A percentile compares a stretch with the other conserved stretches of the same genome.
These are phyloP conservation scores for Ditylenchus weischeri DNA, from an alignment of 2,888 invertebrate species.

Conservation along the genomic window DNA sequence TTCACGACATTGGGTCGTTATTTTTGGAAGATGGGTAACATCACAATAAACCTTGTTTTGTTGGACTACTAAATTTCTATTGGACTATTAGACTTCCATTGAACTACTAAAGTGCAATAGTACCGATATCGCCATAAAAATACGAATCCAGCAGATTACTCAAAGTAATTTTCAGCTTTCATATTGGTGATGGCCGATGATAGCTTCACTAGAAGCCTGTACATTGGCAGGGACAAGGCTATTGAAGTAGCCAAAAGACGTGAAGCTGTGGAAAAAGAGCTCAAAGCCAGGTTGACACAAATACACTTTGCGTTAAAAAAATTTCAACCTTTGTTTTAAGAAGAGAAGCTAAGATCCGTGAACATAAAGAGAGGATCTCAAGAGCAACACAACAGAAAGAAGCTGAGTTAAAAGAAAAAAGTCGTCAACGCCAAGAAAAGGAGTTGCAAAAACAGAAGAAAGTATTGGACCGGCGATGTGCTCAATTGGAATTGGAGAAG, in stretches of 20 bases:
- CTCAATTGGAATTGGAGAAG: slow-evolving; percentile 38
- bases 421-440: slow-evolving; percentile 27
- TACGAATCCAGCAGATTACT: slow-evolving; percentile 14
- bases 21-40: no score
- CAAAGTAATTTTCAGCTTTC: not conserved
- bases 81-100: no score
- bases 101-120: no score
- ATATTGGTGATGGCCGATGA: slow-evolving; percentile 21
- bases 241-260: slow-evolving; percentile 35
- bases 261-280: slow-evolving; percentile 31
- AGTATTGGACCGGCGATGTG: slow-evolving; percentile 39
- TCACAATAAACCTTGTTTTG: no score
- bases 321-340: slow-evolving; percentile 19
- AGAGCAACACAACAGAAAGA: slow-evolving; percentile 35
- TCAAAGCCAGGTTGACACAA: slow-evolving; percentile 32
- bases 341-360: slow-evolving; percentile 30
- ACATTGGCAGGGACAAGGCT: slow-evolving; percentile 31
- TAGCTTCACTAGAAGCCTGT: slow-evolving; percentile 29
- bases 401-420: slow-evolving; percentile 26
- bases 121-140: not conserved
- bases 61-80: no score
- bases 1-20: no score
- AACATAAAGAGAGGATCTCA: slow-evolving; percentile 26
- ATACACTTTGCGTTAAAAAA: not conserved
- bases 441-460: slow-evolving; percentile 44